A percentile compares a stretch with the other conserved stretches of the same genome.
Evolutionary conservation across 2,797 vertebrate genomes (phyloP).

Genomic region (Danio albolineatus): DNA sequence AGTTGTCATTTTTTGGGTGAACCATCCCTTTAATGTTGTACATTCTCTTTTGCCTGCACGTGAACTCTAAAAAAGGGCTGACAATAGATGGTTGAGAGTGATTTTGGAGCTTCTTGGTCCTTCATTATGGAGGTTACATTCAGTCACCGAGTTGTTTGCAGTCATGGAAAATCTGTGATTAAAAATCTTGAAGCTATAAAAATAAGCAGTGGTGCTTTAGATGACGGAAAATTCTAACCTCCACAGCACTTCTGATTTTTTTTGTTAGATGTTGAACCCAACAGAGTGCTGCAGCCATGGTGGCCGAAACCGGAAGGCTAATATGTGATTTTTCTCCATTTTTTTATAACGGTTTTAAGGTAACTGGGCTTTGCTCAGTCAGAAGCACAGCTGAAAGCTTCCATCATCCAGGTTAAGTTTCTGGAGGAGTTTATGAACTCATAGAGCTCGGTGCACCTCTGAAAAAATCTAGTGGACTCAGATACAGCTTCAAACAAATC

Average conservation of each 20-base stretch:
- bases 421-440: too few relatives aligned
- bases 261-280: constrained; percentile 8
- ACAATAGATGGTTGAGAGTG: background rate
- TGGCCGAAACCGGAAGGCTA: too few relatives aligned
- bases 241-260: background rate
- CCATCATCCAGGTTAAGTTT: too few relatives aligned
- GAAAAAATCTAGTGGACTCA: too few relatives aligned
- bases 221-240: constrained; percentile 54
- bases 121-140: constrained; percentile 6
- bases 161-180: constrained; percentile 48
- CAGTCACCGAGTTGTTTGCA: constrained; percentile 12
- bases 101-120: background rate
- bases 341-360: too few relatives aligned
- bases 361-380: too few relatives aligned
- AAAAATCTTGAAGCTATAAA: constrained; percentile 31
- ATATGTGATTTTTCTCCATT: too few relatives aligned
- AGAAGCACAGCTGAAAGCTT: too few relatives aligned
- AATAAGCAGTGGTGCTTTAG: constrained; percentile 47
- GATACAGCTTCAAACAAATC: too few relatives aligned
- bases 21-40: background rate
- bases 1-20: too few relatives aligned
- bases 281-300: too few relatives aligned
- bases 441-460: too few relatives aligned
- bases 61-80: background rate
- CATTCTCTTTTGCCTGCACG: background rate